Evolutionary conservation across 1,140 invertebrate species (phyloP).

Genomic region (Saccostrea glomerata): DNA sequence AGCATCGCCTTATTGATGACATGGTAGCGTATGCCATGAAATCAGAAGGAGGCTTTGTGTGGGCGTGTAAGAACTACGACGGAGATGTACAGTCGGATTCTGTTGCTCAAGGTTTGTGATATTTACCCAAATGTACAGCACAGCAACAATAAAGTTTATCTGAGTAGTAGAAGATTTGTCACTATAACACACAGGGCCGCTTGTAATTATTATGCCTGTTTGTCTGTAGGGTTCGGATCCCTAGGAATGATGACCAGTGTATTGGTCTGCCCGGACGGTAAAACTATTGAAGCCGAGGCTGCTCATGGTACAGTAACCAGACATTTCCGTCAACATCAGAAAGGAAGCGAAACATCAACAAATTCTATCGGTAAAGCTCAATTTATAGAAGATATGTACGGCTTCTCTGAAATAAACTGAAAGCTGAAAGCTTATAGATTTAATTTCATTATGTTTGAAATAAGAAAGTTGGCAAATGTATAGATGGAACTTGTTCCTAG

Average conservation of each 20-base stretch:
- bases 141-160: background rate
- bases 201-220: background rate
- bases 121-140: background rate
- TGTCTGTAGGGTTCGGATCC: slow-evolving; percentile 84
- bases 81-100: slow-evolving; percentile 99
- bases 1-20: slow-evolving; percentile 98
- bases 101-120: slow-evolving; percentile 91
- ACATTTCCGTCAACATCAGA: slow-evolving; percentile 95
- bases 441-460: no score
- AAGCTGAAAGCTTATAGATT: no score
- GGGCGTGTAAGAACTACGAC: slow-evolving; percentile 99
- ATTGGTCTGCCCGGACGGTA: slow-evolving; percentile 95
- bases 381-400: no score
- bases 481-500: no score
- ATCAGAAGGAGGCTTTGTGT: slow-evolving; percentile 98
- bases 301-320: slow-evolving; percentile 98
- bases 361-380: slow-evolving; percentile 90
- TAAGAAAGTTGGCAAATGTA: no score
- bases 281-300: slow-evolving; percentile 97
- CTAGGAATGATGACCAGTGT: slow-evolving; percentile 98
- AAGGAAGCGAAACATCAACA: slow-evolving; percentile 98
- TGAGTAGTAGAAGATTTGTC: background rate
- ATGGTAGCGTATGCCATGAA: slow-evolving; percentile 99
- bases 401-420: no score
- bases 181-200: no score